Evolutionary conservation across 2,113 vertebrate genomes (phyloP), one percentile per base, ranked within the genome.

Genomic region (Onychostoma macrolepis): DNA sequence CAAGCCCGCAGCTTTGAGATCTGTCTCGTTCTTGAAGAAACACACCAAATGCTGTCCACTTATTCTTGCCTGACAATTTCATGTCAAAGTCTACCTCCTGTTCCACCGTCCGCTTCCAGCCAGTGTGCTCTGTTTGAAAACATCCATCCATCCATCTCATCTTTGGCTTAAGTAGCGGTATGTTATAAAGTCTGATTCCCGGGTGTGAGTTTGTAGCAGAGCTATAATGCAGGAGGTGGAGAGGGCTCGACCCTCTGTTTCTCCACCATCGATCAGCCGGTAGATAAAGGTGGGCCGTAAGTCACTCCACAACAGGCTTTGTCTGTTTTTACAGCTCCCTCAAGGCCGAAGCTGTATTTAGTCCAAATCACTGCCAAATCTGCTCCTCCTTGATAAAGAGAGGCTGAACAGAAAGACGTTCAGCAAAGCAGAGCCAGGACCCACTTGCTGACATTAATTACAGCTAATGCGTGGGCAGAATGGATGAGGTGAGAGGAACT

Each of bases 271-370:
- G 88, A 92, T 88, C 88, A 85, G 81, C 50, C n/a, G 79, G 80
- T 89, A 85, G 48, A 91, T 91, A 89, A 61, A 88, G 87, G 69
- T 78, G 74, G 28, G 81, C 53, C 4, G 24, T 91, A 88, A 87
- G 86, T 92, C 88, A 92, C 24, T 87, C 88, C 77, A 87, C 92
- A 87, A 88, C 84, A 82, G 80, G 85, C 91, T 72, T 81, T 74
- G 85, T 85, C 48, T 50, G 80, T 89, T 88, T 88, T 89, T 83
- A 85, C 61, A 3, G 2, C 77, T 88, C 84, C 82, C 86, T 50
- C 12, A 28, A 45, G 75, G 69, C 88, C 43, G 28, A 88, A 84
- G 45, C 43, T 63, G 87, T 58, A 41, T 86, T 67, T 79, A 90
- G 85, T 78, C 84, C 84, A 85, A 89, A 91, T 88, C 79, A 89